Base-by-base conservation (phyloP, 2,888 invertebrate genomes). In the Punctoribates punctum region DNA sequence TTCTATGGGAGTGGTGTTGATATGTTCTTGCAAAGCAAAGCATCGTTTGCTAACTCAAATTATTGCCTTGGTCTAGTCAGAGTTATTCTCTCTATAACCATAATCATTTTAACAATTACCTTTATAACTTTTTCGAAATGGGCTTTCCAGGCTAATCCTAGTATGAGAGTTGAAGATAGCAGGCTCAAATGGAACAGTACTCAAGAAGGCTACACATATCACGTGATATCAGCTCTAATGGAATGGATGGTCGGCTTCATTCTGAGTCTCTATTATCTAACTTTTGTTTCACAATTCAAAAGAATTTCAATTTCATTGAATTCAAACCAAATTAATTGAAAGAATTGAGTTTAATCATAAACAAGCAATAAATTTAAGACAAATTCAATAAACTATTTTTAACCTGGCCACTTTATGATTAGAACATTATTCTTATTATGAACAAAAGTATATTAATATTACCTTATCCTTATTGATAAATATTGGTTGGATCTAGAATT, bases 151-250 rank as follows among this genome's bases (percentile, higher is more conserved):
- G 13, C 8, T 54, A 6, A n/a, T 11, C 54, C 9, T 13, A n/a
- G 6, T 5, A 15, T 54, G 6, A n/a, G 6, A 6, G 54, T 6
- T 13, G n/a, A 6, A n/a, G 20, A 54, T 5, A 54, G n/a, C 6
- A 8, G 67, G 42, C 34, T 67, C 9, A 67, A 67, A n/a, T 67
- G 67, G 67, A 38, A 67, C 20, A 67, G 67, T 67, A 67, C n/a
- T 67, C n/a, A 67, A 38, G 23, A 4, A 1, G 67, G 67, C 5
- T 67, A 67, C 38, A 5, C 38, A 11, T 9, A n/a, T 9, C 67
- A 67, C 17, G 6, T 67, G 8, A 4, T 67, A 4, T 34, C 38
- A 2, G 38, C 67, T n/a, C 9, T 38, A 2, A 2, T 34, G n/a
- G 67, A 67, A 67, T 67, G 67, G 67, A 29, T 67, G 17, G 9